Evolutionary conservation across 1,140 invertebrate genomes (phyloP).

Genomic region (Helicoverpa armigera): DNA sequence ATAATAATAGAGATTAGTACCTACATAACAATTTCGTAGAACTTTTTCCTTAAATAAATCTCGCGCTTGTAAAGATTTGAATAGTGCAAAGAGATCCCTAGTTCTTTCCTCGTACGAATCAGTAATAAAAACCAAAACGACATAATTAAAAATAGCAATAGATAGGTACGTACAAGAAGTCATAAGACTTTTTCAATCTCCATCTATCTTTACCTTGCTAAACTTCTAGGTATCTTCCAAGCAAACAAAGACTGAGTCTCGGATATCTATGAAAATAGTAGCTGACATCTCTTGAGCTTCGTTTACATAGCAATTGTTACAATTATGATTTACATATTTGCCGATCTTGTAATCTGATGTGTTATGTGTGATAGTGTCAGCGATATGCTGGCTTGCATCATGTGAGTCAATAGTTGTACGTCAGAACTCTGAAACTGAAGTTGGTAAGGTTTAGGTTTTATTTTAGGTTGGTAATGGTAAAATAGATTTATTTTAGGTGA

Average conservation of each 20-base stretch:
- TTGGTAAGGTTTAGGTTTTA: not conserved
- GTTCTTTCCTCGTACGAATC: no score
- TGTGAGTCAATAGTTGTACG: no score
- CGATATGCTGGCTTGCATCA: not conserved
- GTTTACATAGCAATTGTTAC: slow-evolving; percentile 59
- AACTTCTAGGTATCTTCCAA: not conserved
- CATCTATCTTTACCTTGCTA: not conserved
- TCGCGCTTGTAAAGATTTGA: no score
- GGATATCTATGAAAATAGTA: slow-evolving; percentile 61
- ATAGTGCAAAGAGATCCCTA: no score
- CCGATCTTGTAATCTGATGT: slow-evolving; percentile 51
- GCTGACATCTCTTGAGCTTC: slow-evolving; percentile 71
- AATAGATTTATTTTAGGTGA: no score
- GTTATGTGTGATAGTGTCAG: slow-evolving; percentile 17
- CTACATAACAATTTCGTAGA: no score
- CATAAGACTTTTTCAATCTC: not conserved
- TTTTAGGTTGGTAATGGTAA: not conserved
- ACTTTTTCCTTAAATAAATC: no score
- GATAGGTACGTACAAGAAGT: not conserved
- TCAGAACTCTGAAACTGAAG: not conserved
- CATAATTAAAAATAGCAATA: no score
- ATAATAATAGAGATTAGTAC: no score
- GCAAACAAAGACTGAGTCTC: slow-evolving; percentile 18
- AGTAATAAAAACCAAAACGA: no score
- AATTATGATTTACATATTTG: slow-evolving; percentile 53